Evolutionary conservation across 1,140 invertebrate species (phyloP).

Genomic region (Vanessa atalanta): DNA sequence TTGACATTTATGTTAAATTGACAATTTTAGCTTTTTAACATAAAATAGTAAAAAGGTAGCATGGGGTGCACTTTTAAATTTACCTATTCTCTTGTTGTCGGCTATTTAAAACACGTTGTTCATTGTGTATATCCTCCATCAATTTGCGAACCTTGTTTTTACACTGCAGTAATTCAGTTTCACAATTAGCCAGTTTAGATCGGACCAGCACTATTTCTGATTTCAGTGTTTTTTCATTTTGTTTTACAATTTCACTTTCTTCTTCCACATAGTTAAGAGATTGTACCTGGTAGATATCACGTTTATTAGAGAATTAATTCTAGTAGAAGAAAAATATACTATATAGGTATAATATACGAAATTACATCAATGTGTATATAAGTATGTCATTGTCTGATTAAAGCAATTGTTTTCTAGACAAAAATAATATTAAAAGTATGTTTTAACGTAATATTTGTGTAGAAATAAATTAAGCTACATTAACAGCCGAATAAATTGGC

Average conservation of each 20-base stretch:
- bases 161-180: slow-evolving; percentile 92
- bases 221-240: slow-evolving; percentile 92
- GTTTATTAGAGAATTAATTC: neutral
- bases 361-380: too few species aligned
- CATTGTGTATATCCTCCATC: slow-evolving; percentile 83
- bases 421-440: too few species aligned
- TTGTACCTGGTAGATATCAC: slow-evolving; percentile 82
- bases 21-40: neutral
- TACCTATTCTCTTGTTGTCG: slow-evolving; percentile 73
- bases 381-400: too few species aligned
- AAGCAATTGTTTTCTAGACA: neutral
- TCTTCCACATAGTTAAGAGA: slow-evolving; percentile 90
- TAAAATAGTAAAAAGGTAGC: neutral
- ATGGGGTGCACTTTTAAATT: neutral
- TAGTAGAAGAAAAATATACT: too few species aligned
- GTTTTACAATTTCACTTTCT: slow-evolving; percentile 92
- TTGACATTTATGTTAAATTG: too few species aligned
- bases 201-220: slow-evolving; percentile 91
- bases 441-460: too few species aligned
- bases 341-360: too few species aligned
- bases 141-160: slow-evolving; percentile 92
- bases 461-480: too few species aligned
- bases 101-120: slow-evolving; percentile 60
- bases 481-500: too few species aligned
- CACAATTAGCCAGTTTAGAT: slow-evolving; percentile 92